Conservation (phyloP, 2,113 vertebrate species). For the Tamias sibiricus region DNA sequence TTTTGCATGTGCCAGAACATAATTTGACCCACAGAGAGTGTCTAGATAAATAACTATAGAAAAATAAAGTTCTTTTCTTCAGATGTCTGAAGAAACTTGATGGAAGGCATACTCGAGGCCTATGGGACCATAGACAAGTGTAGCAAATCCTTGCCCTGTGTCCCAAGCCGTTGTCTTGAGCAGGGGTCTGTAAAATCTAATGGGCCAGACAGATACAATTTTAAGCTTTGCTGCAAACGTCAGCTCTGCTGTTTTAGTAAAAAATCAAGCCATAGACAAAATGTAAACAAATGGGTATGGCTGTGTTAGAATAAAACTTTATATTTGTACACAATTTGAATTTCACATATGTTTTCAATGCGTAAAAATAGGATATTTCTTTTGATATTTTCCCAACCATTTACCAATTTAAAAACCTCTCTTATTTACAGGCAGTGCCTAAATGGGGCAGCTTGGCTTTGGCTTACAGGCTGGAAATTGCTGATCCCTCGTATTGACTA, state of each 20-base stretch:
- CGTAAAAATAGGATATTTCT: neutral
- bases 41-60: neutral
- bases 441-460: neutral
- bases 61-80: neutral
- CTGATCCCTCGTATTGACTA: neutral
- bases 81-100: neutral
- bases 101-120: neutral
- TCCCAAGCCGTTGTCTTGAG: neutral
- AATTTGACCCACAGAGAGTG: constrained; percentile 5
- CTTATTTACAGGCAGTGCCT: neutral
- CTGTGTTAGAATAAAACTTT: constrained; percentile 36
- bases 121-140: neutral
- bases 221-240: neutral
- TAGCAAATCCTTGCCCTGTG: neutral
- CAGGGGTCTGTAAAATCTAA: neutral
- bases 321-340: neutral
- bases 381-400: neutral
- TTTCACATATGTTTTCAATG: neutral
- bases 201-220: neutral
- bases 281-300: neutral
- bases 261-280: neutral
- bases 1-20: neutral
- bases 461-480: neutral
- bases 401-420: neutral
- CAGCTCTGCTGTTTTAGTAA: neutral